These are phyloP conservation scores for Leguminivora glycinivorella DNA, from an alignment of 1,140 invertebrate genomes.

Conservation along the genomic window DNA sequence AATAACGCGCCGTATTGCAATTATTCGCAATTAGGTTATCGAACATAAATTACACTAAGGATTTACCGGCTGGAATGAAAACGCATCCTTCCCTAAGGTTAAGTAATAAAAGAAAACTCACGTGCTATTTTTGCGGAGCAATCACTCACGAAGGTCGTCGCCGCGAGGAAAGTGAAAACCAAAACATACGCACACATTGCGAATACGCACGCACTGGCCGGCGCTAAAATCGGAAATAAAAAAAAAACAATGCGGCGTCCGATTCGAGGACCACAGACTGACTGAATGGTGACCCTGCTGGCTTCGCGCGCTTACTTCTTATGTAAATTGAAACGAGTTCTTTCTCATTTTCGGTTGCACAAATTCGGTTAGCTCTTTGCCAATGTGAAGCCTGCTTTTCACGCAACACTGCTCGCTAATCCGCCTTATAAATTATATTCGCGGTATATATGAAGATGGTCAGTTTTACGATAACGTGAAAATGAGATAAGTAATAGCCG, in stretches of 20 bases:
- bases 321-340: slow-evolving; percentile 66
- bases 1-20: slow-evolving; percentile 1
- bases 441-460: slow-evolving; percentile 19
- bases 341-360: slow-evolving; percentile 73
- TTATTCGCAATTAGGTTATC: slow-evolving; percentile 12
- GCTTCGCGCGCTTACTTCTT: slow-evolving; percentile 44
- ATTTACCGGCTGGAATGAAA: slow-evolving; percentile 10
- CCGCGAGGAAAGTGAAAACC: slow-evolving; percentile 47
- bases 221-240: slow-evolving; percentile 27
- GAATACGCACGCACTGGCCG: slow-evolving; percentile 40
- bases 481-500: slow-evolving; percentile 15
- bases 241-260: slow-evolving; percentile 38
- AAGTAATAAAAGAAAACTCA: slow-evolving; percentile 51
- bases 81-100: slow-evolving; percentile 7
- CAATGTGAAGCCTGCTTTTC: slow-evolving; percentile 66
- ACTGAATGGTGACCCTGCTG: slow-evolving; percentile 53
- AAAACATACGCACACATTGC: slow-evolving; percentile 61
- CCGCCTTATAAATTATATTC: slow-evolving; percentile 58
- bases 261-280: slow-evolving; percentile 40
- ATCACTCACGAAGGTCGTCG: slow-evolving; percentile 44
- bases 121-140: slow-evolving; percentile 58
- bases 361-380: slow-evolving; percentile 66
- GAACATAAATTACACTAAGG: neutral
- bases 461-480: slow-evolving; percentile 6
- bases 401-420: slow-evolving; percentile 65